Evolutionary conservation across 2,888 invertebrate genomes (phyloP), one percentile per base, ranked within the genome.

Genomic region (Harmothoe impar): DNA sequence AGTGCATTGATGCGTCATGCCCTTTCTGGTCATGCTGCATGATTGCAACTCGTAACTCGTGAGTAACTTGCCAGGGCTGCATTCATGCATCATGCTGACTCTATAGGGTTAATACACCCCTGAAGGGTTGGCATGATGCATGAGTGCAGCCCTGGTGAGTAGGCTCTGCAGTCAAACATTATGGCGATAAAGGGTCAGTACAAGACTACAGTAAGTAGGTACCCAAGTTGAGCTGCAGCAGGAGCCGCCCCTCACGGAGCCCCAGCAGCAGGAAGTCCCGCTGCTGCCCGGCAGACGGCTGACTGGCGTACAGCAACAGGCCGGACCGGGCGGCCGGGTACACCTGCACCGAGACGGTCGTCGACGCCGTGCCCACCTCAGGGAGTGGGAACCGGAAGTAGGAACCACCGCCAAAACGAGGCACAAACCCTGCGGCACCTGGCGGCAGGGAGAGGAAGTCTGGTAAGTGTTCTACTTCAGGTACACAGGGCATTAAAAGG

Each of bases 211-310:
- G 3, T 43, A 43, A 7, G 43, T 43, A 90, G 33, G 35, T 90
- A 90, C 90, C 90, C 10, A 90, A 54, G 54, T 90, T 84, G 10
- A 85, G 23, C 29, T 90, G 78, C 12, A 84, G n/a, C 33, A 90
- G 35, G 51, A 62, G 31, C 7, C 43, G 52, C 12, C 62, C 81
- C 52, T 85, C 31, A 23, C 78, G 84, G 62, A 90, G 31, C 0
- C 84, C 90, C 54, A 90, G 35, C 23, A 78, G 78, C 0, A 90
- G 35, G 68, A 85, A 90, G 85, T 90, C 90, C 12, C 84, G 33
- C 33, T 43, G 54, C 5, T 17, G 15, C 35, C 54, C 56, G 31
- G 56, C 56, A 15, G 35, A 54, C 23, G 56, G 85, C 84, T 90
- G 85, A 33, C 62, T 35, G 17, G 85, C 29, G 85, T 90, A 90